Evolutionary conservation across 2,888 invertebrate genomes (phyloP).

Genomic region (Rhagonycha lutea): DNA sequence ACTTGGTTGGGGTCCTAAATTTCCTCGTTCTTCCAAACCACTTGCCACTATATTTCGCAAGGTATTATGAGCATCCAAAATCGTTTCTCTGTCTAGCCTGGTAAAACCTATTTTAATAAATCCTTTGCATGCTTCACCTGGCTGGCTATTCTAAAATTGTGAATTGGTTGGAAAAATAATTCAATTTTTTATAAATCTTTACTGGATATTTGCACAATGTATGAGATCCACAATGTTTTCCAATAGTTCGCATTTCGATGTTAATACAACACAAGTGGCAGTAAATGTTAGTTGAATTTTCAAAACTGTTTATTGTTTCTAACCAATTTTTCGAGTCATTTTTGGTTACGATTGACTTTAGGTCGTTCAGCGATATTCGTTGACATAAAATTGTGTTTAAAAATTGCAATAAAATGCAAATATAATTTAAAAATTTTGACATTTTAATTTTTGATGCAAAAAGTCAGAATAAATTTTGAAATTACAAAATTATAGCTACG

Average conservation of each 20-base stretch:
- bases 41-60: slow-evolving; percentile 51
- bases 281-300: slow-evolving; percentile 37
- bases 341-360: slow-evolving; percentile 20
- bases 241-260: slow-evolving; percentile 35
- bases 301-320: slow-evolving; percentile 17
- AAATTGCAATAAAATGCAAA: neutral
- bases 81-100: slow-evolving; percentile 46
- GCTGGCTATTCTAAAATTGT: slow-evolving; percentile 17
- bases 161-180: neutral
- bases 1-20: slow-evolving; percentile 52
- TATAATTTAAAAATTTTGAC: neutral
- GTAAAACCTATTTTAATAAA: slow-evolving; percentile 45
- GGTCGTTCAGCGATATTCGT: slow-evolving; percentile 1
- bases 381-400: neutral
- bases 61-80: slow-evolving; percentile 55
- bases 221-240: slow-evolving; percentile 46
- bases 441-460: neutral
- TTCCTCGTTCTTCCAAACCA: slow-evolving; percentile 48
- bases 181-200: neutral
- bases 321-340: slow-evolving; percentile 28
- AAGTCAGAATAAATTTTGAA: neutral
- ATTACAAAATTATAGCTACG: neutral
- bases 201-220: slow-evolving; percentile 44
- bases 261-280: slow-evolving; percentile 46
- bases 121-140: slow-evolving; percentile 41